Evolutionary conservation across 2,888 invertebrate genomes (phyloP).

Genomic region (Protophormia terraenovae): DNA sequence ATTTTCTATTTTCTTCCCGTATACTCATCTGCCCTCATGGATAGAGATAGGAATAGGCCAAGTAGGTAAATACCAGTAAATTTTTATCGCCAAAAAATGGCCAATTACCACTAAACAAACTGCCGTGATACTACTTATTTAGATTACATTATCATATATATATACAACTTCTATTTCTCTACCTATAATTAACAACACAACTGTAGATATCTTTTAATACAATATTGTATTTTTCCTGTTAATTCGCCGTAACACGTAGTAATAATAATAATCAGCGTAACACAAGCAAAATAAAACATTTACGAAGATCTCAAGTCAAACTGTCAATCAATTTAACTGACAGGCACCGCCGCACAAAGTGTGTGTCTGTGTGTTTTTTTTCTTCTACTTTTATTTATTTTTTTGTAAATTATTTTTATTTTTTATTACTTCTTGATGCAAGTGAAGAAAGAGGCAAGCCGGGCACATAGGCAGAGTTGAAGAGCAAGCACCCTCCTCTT

Average conservation of each 20-base stretch:
- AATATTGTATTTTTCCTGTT: slow-evolving; percentile 65
- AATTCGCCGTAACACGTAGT: slow-evolving; percentile 71
- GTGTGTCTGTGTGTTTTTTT: slow-evolving; percentile 59
- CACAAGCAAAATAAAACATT: slow-evolving; percentile 72
- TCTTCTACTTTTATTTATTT: neutral
- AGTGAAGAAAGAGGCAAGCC: slow-evolving; percentile 21
- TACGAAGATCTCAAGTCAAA: slow-evolving; percentile 78
- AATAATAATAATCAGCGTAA: slow-evolving; percentile 72
- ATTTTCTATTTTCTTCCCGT: too few relatives aligned
- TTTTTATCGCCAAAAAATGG: too few relatives aligned
- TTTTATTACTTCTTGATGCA: slow-evolving; percentile 41
- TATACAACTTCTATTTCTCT: neutral
- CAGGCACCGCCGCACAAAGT: slow-evolving; percentile 76
- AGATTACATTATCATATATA: too few relatives aligned
- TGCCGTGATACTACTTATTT: too few relatives aligned
- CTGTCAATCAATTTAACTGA: slow-evolving; percentile 80
- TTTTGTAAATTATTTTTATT: neutral
- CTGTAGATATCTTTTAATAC: slow-evolving; percentile 40
- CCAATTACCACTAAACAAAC: too few relatives aligned
- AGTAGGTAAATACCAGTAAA: too few relatives aligned
- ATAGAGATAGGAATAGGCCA: too few relatives aligned
- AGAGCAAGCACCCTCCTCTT: slow-evolving; percentile 60
- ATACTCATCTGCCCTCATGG: too few relatives aligned
- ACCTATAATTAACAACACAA: neutral
- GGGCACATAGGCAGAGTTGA: slow-evolving; percentile 28